Percentiles rank a stretch among this genome's conserved stretches.
These are phyloP conservation scores for Rhodinocichla rosea DNA, from an alignment of 2,113 vertebrate genomes.

Conservation along the genomic window DNA sequence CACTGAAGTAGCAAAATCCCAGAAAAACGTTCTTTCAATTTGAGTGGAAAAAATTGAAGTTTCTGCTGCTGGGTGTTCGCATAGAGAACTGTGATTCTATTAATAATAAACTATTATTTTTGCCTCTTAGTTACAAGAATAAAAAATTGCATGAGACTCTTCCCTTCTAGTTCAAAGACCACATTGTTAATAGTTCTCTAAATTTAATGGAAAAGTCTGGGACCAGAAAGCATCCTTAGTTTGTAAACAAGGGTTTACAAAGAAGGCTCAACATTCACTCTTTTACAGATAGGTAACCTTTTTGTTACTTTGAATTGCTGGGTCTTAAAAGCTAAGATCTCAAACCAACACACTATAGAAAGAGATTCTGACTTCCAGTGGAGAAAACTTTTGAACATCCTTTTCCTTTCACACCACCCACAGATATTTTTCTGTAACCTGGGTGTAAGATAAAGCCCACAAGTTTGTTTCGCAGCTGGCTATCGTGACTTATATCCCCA, in stretches of 20 bases:
- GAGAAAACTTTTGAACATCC: background rate
- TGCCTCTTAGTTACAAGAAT: background rate
- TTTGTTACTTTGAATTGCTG: background rate
- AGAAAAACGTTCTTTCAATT: background rate
- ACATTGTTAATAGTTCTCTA: background rate
- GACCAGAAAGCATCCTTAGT: background rate
- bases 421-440: background rate
- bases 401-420: background rate
- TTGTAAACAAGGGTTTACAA: too few species aligned
- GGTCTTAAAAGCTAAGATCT: background rate
- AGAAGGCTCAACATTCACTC: background rate
- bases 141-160: background rate
- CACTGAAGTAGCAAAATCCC: background rate
- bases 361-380: background rate
- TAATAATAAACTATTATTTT: background rate
- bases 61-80: background rate
- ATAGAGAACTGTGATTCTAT: background rate
- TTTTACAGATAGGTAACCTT: fast-evolving
- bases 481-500: background rate
- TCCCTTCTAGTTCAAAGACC: background rate
- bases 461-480: background rate
- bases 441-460: background rate
- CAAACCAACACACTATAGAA: background rate
- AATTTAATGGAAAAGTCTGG: background rate
- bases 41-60: background rate